Evolutionary conservation across 2,113 vertebrate species (phyloP), one percentile per base, ranked within the genome.

Genomic region (Gadus chalcogrammus): DNA sequence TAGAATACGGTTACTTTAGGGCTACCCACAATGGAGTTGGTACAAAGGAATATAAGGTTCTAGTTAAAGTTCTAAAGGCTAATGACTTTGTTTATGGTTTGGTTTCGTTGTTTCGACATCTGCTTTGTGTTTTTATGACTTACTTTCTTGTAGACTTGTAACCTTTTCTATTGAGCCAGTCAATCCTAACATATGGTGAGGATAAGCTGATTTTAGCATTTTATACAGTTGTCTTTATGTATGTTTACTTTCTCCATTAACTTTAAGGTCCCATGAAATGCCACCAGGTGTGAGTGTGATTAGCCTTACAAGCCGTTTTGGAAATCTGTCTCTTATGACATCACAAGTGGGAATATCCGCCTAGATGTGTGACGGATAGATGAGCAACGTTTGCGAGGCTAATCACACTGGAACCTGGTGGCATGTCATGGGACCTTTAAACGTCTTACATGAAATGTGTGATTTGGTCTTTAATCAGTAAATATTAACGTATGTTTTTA

Each of bases 21-120:
- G 42, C 11, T 9, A 48, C 1, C 42, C 42, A 48, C 42, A 48
- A 2, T 48, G 42, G 42, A 48, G 42, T 48, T 48, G 42, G 55
- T n/a, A 58, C 55, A 58, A 58, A n/a, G 55, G 55, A n/a, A 58
- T 5, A 58, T 1, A 58, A 3, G 17, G 3, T 27, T 27, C 15
- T 62, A 27, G 27, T 31, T n/a, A 7, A 31, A 24, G 20, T 20
- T 56, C 38, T 65, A 31, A 20, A 60, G 71, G 28, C 28, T 66
- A 72, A 72, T 67, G 71, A 31, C 17, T 61, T 72, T 27, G 56
- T 72, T 66, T 53, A 72, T 61, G 35, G 64, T 27, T 65, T 72
- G 22, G 15, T 52, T 72, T 48, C 55, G 16, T 20, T 38, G 35
- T 15, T 67, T 61, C 5, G 64, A 72, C 58, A 72, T 72, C 64